Evolutionary conservation across 2,888 invertebrate genomes (phyloP), one percentile per base, ranked within the genome.

Genomic region (Platycheirus rosarum): DNA sequence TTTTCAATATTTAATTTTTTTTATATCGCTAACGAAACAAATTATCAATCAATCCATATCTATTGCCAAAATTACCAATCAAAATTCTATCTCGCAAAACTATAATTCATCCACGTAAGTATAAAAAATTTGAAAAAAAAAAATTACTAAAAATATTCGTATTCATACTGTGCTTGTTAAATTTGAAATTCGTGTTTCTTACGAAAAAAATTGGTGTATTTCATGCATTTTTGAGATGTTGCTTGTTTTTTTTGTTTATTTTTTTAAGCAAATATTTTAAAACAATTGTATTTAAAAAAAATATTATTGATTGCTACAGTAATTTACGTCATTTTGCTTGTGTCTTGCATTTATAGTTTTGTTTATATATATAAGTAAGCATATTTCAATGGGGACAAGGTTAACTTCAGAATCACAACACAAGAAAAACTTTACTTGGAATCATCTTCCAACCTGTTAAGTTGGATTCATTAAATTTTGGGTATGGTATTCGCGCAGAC

Each of bases 1-100:
- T 69, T 75, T 77, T 76, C 18, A 73, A 73, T 68, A 73, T 82
- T 82, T 63, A 77, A 69, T 71, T 77, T 77, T 69, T 70, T 79
- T 77, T 42, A 57, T 71, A 82, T 82, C 82, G 82, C 82, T 82
- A 77, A 82, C 82, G 82, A 82, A 82, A 73, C 71, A 82, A 82
- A 82, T 82, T 82, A 77, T 77, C 82, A 77, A 82, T 77, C 82
- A 82, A 82, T 68, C 82, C 82, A 82, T 82, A 77, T 60, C 71
- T 82, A 82, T 82, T 82, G 82, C 71, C 80, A 82, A 82, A 82
- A 77, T 82, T 82, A 71, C 53, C 77, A 77, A 82, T 82, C 82
- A 82, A 82, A 82, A 82, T 82, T 82, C 71, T 77, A 77, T 68
- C 53, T 82, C 82, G 82, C 71, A 82, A 78, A 57, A 44, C 57